Evolutionary conservation across 1,140 invertebrate species (phyloP), one percentile per base, ranked within the genome.

Genomic region (Tetraneura akinire): DNA sequence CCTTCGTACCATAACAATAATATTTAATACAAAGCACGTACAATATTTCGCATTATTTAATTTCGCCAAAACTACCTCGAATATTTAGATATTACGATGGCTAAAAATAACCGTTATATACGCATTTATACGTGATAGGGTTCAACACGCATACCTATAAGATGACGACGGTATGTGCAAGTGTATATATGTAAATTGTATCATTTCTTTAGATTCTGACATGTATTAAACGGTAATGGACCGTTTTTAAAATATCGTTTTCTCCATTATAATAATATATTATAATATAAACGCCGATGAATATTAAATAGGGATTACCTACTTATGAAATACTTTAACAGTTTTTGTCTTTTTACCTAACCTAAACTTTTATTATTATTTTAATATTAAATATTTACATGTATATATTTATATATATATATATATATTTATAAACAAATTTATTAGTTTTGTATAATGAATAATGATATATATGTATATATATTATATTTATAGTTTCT

Each of bases 101-200:
- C 9, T 37, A 64, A 64, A 64, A 64, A 64, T n/a, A 64, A 26
- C 60, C 18, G n/a, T 64, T n/a, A n/a, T n/a, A n/a, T n/a, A n/a
- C n/a, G n/a, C n/a, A n/a, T n/a, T n/a, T 64, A 37, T 37, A 64
- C 18, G 29, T 10, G 18, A 37, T n/a, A 64, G 1, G 32, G 18
- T 64, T 32, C 29, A 11, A 32, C 60, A 37, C 9, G 60, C 3
- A 11, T 4, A 29, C 57, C 14, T 60, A n/a, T n/a, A 37, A 37
- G 32, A 37, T 3, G 32, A 37, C 32, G 29, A n/a, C 4, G 23
- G 21, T 29, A 14, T 26, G 26, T 8, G 57, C 0, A 0, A 14
- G 18, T 18, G 18, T 21, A 64, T 9, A 64, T 9, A 64, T 64
- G 37, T 37, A 64, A 64, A 64, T 21, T 3, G 62, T 29, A 37